Base-by-base conservation (phyloP, 2,888 invertebrate genomes). In the Nasonia oneida region DNA sequence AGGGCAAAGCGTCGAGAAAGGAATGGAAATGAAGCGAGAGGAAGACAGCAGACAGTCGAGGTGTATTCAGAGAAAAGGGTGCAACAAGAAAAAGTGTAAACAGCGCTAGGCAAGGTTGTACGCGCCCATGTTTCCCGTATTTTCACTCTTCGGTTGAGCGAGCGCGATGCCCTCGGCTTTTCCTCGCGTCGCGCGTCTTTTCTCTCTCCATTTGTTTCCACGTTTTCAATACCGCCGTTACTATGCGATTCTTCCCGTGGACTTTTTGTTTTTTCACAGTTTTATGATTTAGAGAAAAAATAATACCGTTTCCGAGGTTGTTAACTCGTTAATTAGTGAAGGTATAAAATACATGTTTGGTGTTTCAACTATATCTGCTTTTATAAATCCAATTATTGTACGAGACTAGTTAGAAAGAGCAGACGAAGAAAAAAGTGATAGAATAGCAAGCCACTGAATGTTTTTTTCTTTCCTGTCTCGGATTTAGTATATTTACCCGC, bases 121-220 rank as follows among this genome's bases (percentile, higher is more conserved):
- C 47, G 64, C 84, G 74, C 57, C 70, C 67, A 50, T 67, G 53
- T 75, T 84, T 80, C 67, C 61, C 23, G 50, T 80, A 61, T 80
- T 80, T 74, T 80, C 64, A 80, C 79, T 74, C 75, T n/a, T 39
- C 57, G 12, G 37, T 37, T 73, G 33, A 8, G 18, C 53, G 53
- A 53, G 53, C 18, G 53, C 15, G 3, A 53, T 10, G 5, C 42
- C 64, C 23, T 61, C 42, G 71, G 71, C 47, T 33, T 53, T 53
- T 18, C 12, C 70, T 37, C 23, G 15, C 37, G 12, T 39, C 4
- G 5, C 14, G n/a, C 29, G 15, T 6, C 6, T 61, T 53, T 81
- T 37, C 39, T 81, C 73, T 18, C 23, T 67, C 47, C 71, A 71
- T 87, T 88, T 86, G 84, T 87, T 88, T 85, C 87, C 79, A 81